Base-by-base conservation (phyloP, 2,888 invertebrate genomes). In the Brachycybe producta region DNA sequence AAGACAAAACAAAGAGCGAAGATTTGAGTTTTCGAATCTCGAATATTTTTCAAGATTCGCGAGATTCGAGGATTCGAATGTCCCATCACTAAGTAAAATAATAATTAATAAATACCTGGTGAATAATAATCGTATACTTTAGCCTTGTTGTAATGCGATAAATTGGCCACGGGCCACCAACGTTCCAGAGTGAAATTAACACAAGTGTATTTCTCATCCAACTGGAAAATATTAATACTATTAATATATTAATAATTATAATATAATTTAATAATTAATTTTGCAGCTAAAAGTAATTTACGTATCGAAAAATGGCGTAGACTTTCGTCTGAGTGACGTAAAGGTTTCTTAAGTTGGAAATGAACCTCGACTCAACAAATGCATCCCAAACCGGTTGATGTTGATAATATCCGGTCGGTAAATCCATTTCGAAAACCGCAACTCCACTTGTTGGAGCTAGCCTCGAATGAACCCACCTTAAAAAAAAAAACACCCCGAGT, bases 131-230 rank as follows among this genome's bases (percentile, higher is more conserved):
- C 74, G 58, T 71, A 74, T 13, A 75, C 65, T 50, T 68, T 64
- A 43, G 73, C 71, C 53, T 69, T 66, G 52, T 74, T 67, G 54
- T 70, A 68, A 15, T 69, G 64, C 3, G 74, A 73, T 56, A 72
- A 64, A 60, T 75, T 75, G 23, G 75, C 75, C 2, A 73, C 71
- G 1, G 75, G 74, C 56, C 65, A 71, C 73, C 74, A 75, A 34
- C 75, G 64, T 49, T 68, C 68, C 1, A 73, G 65, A 11, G 70
- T 65, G 59, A 74, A 72, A 44, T 68, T 67, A 49, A 75, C 71
- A 60, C 75, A 75, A 2, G 67, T 68, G 61, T 63, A 63, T 38
- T 67, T 64, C n/a, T 64, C 57, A 34, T 66, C 65, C 44, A 69
- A 52, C 66, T 68, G 54, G 27, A 61, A 53, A 43, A 43, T 28